Conservation (phyloP, 2,888 invertebrate genomes). For the Microctonus aethiopoides region DNA sequence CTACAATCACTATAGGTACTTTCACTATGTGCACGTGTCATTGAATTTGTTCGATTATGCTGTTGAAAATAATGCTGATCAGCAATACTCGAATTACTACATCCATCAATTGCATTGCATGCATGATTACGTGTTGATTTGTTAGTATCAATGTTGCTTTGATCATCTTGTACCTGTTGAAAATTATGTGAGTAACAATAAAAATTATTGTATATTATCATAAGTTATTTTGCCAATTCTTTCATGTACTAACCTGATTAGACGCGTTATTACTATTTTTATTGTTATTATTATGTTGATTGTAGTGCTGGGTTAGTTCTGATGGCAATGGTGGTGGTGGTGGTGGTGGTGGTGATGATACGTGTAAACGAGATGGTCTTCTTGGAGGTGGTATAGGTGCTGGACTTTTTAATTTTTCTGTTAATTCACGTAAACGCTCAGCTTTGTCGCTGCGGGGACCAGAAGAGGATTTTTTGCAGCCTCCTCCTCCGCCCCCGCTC, state of each 20-base stretch:
- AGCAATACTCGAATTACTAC: slow-evolving; percentile 35
- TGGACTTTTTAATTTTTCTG: slow-evolving; percentile 80
- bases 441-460: slow-evolving; percentile 74
- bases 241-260: not conserved
- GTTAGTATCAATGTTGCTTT: not conserved
- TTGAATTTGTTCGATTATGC: slow-evolving; percentile 37
- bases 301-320: slow-evolving; percentile 13
- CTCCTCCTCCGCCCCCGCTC: slow-evolving; percentile 64
- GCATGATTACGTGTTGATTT: slow-evolving; percentile 49
- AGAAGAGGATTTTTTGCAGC: slow-evolving; percentile 61
- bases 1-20: slow-evolving; percentile 60
- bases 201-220: not conserved
- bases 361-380: slow-evolving; percentile 61
- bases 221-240: not conserved
- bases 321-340: slow-evolving; percentile 55
- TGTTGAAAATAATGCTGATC: slow-evolving; percentile 23
- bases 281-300: slow-evolving; percentile 16
- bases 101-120: slow-evolving; percentile 54
- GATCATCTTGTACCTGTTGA: not conserved
- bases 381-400: slow-evolving; percentile 62
- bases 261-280: too few species aligned
- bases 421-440: slow-evolving; percentile 79
- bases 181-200: not conserved
- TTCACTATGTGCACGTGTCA: slow-evolving; percentile 55
- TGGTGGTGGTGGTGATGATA: slow-evolving; percentile 58